Conservation (phyloP, 1,140 invertebrate genomes). For the Rhagoletis zephyria region DNA sequence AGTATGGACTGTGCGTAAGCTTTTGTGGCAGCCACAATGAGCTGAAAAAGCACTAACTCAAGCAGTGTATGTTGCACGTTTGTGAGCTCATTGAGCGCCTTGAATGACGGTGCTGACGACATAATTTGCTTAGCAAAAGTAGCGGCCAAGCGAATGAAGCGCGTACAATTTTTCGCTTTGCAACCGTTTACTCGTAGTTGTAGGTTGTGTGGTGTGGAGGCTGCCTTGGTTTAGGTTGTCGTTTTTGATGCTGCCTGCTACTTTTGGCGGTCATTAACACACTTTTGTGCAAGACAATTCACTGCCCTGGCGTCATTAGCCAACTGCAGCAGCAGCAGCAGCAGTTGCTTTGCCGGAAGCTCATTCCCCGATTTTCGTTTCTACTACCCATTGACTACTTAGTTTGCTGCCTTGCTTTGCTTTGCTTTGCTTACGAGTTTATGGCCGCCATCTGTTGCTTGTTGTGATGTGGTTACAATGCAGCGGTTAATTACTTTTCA, state of each 20-base stretch:
- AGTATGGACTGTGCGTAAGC: not conserved
- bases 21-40: constrained; percentile 47
- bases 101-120: constrained; percentile 39
- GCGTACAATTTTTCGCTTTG: not conserved
- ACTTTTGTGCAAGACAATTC: constrained; percentile 54
- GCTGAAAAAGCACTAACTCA: constrained; percentile 33
- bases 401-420: not conserved
- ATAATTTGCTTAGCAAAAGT: constrained; percentile 29
- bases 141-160: not conserved
- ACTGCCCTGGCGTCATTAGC: constrained; percentile 19
- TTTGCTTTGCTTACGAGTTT: constrained; percentile 2
- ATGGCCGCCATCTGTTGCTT: constrained; percentile 33
- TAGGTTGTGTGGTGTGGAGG: not conserved
- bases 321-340: not conserved
- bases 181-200: too few species aligned
- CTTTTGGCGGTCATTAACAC: constrained; percentile 55
- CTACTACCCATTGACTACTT: not conserved
- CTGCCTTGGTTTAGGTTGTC: not conserved
- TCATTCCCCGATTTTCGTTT: not conserved
- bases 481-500: constrained; percentile 44
- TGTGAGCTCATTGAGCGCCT: constrained; percentile 32
- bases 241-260: not conserved
- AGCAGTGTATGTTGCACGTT: not conserved
- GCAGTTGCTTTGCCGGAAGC: not conserved
- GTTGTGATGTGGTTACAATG: constrained; percentile 49